A percentile compares a stretch with the other conserved stretches of the same genome.
Evolutionary conservation across 2,888 invertebrate species (phyloP).

Genomic region (Helobdella robusta): DNA sequence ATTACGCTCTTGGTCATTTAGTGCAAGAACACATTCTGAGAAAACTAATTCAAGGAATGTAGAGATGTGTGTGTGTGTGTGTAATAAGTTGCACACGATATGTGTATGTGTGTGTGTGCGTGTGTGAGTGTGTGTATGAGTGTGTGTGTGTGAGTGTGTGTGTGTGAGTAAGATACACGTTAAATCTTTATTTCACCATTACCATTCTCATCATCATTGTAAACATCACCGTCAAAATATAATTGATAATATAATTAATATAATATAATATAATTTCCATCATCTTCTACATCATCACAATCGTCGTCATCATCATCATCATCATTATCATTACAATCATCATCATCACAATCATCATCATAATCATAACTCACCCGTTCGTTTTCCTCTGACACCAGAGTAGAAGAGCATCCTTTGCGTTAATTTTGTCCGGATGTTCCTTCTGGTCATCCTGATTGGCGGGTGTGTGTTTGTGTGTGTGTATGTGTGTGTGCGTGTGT

Average conservation of each 20-base stretch:
- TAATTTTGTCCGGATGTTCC: conserved; percentile 59
- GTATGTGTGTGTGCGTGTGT: no score
- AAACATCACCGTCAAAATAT: conserved; percentile 16
- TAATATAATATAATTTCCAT: no score
- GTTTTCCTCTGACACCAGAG: conserved; percentile 98
- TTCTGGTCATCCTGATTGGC: conserved; percentile 76
- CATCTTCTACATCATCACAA: conserved; percentile 14
- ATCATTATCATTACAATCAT: conserved; percentile 13
- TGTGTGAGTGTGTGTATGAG: conserved; percentile 15
- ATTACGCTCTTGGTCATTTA: no score
- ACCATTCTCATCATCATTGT: conserved; percentile 13
- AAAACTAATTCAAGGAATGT: no score
- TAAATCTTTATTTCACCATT: neutral
- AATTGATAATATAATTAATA: no score
- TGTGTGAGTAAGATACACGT: conserved; percentile 1
- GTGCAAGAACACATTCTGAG: no score
- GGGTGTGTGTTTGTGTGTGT: neutral
- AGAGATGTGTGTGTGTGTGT: conserved; percentile 10
- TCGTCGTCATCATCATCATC: conserved; percentile 11
- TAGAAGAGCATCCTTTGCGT: conserved; percentile 88
- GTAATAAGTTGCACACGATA: conserved; percentile 14
- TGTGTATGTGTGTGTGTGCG: conserved; percentile 16
- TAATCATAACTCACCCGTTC: conserved; percentile 62
- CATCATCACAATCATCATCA: conserved; percentile 17
- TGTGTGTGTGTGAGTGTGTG: conserved; percentile 19